Evolutionary conservation across 92 coral and sea anemone species (phyloP).

Genomic region (Phenganax marumi): DNA sequence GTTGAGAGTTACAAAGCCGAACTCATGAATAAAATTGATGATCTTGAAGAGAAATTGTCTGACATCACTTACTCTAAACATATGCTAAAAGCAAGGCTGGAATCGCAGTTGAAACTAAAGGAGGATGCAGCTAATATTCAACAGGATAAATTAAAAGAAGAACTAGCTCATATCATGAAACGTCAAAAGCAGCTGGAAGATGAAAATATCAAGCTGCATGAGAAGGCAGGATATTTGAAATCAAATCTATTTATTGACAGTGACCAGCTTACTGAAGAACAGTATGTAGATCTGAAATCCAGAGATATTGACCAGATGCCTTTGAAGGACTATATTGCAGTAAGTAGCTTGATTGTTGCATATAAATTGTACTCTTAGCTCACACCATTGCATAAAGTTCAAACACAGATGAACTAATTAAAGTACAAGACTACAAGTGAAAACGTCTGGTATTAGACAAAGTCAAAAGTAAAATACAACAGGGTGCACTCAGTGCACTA

Average conservation of each 20-base stretch:
- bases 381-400: neutral
- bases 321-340: constrained; percentile 82
- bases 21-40: constrained; percentile 78
- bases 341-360: constrained; percentile 42
- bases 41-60: constrained; percentile 80
- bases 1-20: constrained; percentile 91
- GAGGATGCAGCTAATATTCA: constrained; percentile 80
- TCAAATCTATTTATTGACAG: constrained; percentile 58
- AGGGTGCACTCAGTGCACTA: too few relatives aligned
- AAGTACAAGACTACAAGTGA: neutral
- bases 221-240: constrained; percentile 78
- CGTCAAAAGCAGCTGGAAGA: constrained; percentile 80
- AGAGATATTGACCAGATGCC: constrained; percentile 63
- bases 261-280: constrained; percentile 70
- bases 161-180: constrained; percentile 66
- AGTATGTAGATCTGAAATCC: constrained; percentile 83
- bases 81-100: constrained; percentile 87
- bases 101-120: constrained; percentile 86
- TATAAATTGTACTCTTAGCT: neutral
- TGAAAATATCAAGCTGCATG: constrained; percentile 80
- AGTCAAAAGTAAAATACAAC: too few relatives aligned
- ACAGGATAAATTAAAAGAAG: constrained; percentile 74
- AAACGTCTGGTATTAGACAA: too few relatives aligned
- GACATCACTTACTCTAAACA: constrained; percentile 86
- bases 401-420: neutral